Percentiles rank a stretch among this genome's conserved stretches.
Evolutionary conservation across 2,113 vertebrate species (phyloP).

Genomic region (Sphyrna mokarran): DNA sequence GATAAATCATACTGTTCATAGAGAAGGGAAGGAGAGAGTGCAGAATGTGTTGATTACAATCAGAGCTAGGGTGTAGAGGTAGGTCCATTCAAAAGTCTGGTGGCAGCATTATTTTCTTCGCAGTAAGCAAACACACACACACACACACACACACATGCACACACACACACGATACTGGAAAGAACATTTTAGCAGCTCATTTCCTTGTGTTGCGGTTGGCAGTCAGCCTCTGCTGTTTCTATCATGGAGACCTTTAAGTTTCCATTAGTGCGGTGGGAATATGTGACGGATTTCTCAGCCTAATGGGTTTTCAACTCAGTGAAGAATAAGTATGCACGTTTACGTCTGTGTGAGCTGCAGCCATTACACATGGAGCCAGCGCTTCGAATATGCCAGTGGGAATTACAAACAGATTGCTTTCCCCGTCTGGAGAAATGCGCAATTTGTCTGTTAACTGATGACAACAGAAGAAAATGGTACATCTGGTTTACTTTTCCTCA

Average conservation of each 20-base stretch:
- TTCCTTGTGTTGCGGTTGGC: not conserved
- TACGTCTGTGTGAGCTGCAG: not conserved
- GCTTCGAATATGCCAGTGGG: no score
- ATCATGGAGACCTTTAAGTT: not conserved
- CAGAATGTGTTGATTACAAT: no score
- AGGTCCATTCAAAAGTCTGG: no score
- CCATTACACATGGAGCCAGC: not conserved
- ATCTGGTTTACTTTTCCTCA: not conserved
- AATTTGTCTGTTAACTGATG: not conserved
- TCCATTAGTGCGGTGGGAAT: not conserved
- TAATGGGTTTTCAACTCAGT: not conserved
- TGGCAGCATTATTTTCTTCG: not conserved
- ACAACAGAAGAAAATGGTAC: not conserved
- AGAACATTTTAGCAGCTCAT: not conserved
- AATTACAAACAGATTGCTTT: constrained; percentile 17
- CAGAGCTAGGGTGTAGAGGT: no score
- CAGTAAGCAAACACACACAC: not conserved
- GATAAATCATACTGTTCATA: no score
- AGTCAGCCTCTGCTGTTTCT: not conserved
- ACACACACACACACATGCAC: no score
- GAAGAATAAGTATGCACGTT: not conserved
- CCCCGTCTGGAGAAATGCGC: not conserved
- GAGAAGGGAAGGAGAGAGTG: no score
- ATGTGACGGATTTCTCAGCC: not conserved
- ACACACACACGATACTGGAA: not conserved